phyloP scores from a whole-genome alignment of 2,888 invertebrate genomes.

The Pachydiplax longipennis region DNA sequence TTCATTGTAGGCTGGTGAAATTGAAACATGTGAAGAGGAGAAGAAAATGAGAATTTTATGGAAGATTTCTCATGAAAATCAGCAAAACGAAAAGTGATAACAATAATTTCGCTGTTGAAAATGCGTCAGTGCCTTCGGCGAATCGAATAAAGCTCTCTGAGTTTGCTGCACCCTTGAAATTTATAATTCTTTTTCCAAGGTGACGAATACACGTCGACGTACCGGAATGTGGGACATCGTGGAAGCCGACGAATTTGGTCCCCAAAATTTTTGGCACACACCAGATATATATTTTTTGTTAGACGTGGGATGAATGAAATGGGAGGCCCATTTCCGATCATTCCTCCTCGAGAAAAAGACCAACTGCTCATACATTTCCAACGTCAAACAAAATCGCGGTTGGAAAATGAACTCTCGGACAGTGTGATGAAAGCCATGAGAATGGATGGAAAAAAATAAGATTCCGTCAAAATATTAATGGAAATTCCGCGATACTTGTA shows the following conservation, averaged over 20 bases:
- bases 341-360: background rate
- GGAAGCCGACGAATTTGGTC: background rate
- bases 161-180: no score
- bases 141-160: no score
- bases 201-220: background rate
- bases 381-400: background rate
- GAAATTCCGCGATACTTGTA: no score
- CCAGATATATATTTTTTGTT: background rate
- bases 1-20: no score
- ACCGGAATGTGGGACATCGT: background rate
- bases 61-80: no score
- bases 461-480: no score
- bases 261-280: background rate
- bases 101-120: no score
- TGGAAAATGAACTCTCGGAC: background rate
- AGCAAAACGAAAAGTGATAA: no score
- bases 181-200: background rate
- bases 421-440: background rate
- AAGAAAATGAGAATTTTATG: no score
- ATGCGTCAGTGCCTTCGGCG: no score
- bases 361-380: background rate
- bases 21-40: no score
- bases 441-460: no score
- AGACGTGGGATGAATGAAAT: background rate
- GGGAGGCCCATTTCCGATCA: background rate